Evolutionary conservation across 2,113 vertebrate species (phyloP), one percentile per base, ranked within the genome.

Genomic region (Origma solitaria): DNA sequence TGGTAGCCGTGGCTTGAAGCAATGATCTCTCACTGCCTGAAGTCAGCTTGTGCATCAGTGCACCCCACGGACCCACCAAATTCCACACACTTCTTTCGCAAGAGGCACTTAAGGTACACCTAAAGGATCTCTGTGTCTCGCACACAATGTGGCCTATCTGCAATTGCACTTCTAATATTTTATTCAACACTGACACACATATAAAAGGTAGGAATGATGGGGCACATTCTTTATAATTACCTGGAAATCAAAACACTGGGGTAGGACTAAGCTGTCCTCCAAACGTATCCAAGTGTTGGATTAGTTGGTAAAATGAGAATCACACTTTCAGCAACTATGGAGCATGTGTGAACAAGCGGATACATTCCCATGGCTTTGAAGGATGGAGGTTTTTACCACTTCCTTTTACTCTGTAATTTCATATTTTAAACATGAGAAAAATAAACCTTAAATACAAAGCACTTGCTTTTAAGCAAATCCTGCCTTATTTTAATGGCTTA

Each of bases 381-480:
- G 72, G 76, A 97, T 91, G 79, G 79, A 88, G 89, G 62, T 91
- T 97, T 97, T 97, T 96, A 96, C 92, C 95, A 97, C 96, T 98
- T 98, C 97, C 97, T 97, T 97, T 97, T 96, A 95, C 70, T 77
- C 68, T 96, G 91, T 96, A 97, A 97, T 95, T 97, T 97, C 96
- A 96, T 97, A 97, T 98, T 98, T 98, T 82, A 96, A 95, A 97
- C 87, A 97, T 19, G 40, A 97, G 90, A 91, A 97, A 97, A 98
- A 97, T 96, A 97, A 97, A 93, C 83, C 81, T 83, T 70, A 93
- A 93, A 93, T 72, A 97, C 95, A 97, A 97, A 97, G 96, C 94
- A 90, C 91, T 98, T 94, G 85, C 94, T 98, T 97, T 97, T 97
- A 97, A 97, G 94, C 87, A 98, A 97, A 97, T 98, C 95, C 95